Conservation (phyloP, 2,113 vertebrate species). For the Varanus komodoensis region DNA sequence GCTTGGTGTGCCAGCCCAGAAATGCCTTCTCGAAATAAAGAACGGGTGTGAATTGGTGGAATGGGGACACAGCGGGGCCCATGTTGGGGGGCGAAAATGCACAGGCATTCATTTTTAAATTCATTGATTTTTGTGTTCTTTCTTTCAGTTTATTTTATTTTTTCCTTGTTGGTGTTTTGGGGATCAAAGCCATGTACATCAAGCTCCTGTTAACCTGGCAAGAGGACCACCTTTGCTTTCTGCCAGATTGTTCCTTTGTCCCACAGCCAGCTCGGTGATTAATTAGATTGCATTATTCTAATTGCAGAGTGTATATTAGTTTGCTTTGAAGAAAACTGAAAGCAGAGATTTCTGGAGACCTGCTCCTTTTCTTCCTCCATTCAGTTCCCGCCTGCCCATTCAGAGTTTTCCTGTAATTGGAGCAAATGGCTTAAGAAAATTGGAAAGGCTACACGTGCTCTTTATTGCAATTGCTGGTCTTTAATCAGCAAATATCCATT, state of each 20-base stretch:
- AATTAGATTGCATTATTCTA: conserved; percentile 57
- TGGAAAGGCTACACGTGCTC: background rate
- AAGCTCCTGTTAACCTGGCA: background rate
- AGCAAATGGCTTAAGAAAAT: background rate
- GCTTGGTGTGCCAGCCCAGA: background rate
- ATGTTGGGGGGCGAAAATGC: background rate
- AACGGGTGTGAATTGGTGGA: background rate
- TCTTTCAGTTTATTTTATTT: background rate
- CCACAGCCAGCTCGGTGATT: conserved; percentile 53
- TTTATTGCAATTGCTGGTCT: background rate
- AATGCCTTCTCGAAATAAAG: background rate
- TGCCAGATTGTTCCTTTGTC: conserved; percentile 47
- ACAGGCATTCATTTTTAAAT: background rate
- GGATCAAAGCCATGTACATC: background rate
- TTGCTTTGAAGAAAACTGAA: conserved; percentile 51
- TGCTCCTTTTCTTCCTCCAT: conserved; percentile 2
- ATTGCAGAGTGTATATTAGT: conserved; percentile 54
- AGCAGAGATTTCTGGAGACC: conserved; percentile 51
- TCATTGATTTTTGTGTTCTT: background rate
- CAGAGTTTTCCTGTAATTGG: background rate
- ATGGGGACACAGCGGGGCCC: background rate
- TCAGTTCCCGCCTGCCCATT: background rate
- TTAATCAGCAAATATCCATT: background rate
- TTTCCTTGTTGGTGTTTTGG: background rate
- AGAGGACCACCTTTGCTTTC: background rate